These are phyloP conservation scores for Malacosoma neustria DNA, from an alignment of 2,888 invertebrate species.

Conservation along the genomic window DNA sequence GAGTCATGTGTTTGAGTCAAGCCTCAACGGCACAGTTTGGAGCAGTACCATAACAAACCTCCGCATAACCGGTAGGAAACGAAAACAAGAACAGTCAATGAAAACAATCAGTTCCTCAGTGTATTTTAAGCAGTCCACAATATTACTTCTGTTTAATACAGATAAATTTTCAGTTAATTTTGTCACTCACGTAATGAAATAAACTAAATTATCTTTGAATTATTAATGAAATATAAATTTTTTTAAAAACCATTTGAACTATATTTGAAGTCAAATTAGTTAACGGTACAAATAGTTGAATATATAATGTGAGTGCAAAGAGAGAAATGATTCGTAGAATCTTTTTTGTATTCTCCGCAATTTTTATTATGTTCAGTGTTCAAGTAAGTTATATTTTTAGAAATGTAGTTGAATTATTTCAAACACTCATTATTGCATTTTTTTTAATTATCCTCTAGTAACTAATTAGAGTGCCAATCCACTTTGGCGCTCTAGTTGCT, in stretches of 20 bases:
- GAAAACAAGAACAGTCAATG: conserved; percentile 36
- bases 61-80: conserved; percentile 20
- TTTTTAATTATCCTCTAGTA: neutral
- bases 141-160: conserved; percentile 9
- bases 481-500: no score
- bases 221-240: no score
- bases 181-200: neutral
- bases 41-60: conserved; percentile 42
- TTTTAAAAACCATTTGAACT: no score
- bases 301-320: conserved; percentile 36
- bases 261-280: no score
- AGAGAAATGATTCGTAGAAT: conserved; percentile 50
- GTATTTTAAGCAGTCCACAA: conserved; percentile 23
- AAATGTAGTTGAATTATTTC: no score
- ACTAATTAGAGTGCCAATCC: no score
- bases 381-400: conserved; percentile 54
- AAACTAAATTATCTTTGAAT: neutral
- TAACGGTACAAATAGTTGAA: conserved; percentile 29
- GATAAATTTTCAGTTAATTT: no score
- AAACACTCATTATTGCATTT: neutral
- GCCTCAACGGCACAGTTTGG: conserved; percentile 22
- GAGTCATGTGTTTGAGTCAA: no score
- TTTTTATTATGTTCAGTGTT: conserved; percentile 39
- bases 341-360: conserved; percentile 34
- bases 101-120: conserved; percentile 32